These are phyloP conservation scores for Mobula birostris DNA, from an alignment of 2,113 vertebrate species.

Conservation along the genomic window DNA sequence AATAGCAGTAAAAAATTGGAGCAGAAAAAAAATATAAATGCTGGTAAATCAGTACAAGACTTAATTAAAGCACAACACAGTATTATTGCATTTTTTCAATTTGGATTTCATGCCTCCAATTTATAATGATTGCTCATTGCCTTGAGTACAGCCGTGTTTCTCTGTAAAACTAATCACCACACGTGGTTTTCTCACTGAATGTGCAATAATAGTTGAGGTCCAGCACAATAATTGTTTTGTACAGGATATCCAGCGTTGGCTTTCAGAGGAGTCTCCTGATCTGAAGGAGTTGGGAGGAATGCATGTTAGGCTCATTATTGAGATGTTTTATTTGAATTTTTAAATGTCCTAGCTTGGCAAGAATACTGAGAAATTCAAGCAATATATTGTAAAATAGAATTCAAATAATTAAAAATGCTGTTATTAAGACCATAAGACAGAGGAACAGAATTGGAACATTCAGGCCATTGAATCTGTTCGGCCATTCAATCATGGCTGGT, in stretches of 20 bases:
- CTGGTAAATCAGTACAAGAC: neutral
- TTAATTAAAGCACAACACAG: neutral
- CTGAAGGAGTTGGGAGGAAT: slow-evolving; percentile 5
- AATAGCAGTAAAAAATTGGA: neutral
- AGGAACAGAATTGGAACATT: too few species aligned
- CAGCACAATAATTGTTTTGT: slow-evolving; percentile 18
- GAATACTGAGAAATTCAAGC: neutral
- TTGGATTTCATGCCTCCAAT: neutral
- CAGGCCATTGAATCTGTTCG: too few species aligned
- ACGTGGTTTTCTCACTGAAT: neutral
- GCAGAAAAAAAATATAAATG: neutral
- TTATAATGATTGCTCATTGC: neutral
- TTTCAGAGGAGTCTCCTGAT: slow-evolving; percentile 23
- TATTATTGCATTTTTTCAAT: slow-evolving; percentile 10
- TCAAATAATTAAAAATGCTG: neutral
- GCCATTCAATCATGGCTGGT: too few species aligned
- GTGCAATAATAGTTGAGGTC: neutral
- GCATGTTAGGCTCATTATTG: neutral
- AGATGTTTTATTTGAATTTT: neutral
- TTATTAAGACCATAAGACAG: neutral
- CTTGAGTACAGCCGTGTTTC: neutral
- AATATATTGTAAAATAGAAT: neutral
- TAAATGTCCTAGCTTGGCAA: neutral
- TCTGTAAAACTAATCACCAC: neutral
- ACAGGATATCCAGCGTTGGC: neutral